phyloP scores from a whole-genome alignment of 1,140 invertebrate species.

The Lepidurus couesii region DNA sequence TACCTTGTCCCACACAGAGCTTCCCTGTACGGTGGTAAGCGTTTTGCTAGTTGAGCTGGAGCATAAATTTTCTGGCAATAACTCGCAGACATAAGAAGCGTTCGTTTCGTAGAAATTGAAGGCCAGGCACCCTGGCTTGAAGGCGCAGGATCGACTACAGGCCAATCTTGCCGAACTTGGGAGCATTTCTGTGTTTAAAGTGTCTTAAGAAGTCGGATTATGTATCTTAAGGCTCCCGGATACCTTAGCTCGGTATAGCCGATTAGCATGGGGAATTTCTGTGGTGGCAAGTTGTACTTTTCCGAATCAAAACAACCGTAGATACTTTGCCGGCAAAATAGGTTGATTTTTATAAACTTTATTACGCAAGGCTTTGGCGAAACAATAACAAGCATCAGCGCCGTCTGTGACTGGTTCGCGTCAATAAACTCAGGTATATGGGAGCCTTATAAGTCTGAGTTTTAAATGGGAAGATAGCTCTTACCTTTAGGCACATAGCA shows the following conservation, averaged over 20 bases:
- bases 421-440: no score
- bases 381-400: no score
- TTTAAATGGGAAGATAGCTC: background rate
- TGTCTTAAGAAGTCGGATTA: background rate
- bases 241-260: no score
- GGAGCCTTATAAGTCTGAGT: no score
- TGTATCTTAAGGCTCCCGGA: no score
- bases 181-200: background rate
- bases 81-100: background rate
- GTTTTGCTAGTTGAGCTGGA: background rate
- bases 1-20: background rate
- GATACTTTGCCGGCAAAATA: no score
- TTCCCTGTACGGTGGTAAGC: background rate
- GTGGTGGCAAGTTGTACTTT: no score
- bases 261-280: no score
- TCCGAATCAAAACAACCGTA: no score
- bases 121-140: background rate
- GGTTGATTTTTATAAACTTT: no score
- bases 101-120: background rate
- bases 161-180: background rate
- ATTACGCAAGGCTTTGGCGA: no score
- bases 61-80: background rate
- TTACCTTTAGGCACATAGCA: background rate
- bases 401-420: no score
- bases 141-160: background rate